Conservation (phyloP, 1,140 invertebrate genomes). For the Dendroctonus ponderosae region DNA sequence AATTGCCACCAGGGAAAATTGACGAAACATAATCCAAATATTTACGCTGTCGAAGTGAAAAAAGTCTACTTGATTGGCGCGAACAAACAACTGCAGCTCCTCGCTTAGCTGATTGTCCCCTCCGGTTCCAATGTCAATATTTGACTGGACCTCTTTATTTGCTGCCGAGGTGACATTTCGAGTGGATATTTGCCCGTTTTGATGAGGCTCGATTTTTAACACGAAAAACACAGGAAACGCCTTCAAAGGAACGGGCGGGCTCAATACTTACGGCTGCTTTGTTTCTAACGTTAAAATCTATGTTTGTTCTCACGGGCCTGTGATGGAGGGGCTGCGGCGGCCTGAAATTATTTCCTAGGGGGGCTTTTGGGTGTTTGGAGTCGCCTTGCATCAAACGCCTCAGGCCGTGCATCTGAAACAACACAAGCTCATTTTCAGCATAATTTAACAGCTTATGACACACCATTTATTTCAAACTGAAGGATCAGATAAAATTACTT, state of each 20-base stretch:
- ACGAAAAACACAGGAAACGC: background rate
- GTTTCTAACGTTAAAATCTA: slow-evolving; percentile 84
- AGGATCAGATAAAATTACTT: too few species aligned
- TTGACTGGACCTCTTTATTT: slow-evolving; percentile 8
- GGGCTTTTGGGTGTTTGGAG: slow-evolving; percentile 78
- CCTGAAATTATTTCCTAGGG: slow-evolving; percentile 90
- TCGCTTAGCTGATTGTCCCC: slow-evolving; percentile 8
- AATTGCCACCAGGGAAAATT: background rate
- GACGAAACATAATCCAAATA: slow-evolving; percentile 3
- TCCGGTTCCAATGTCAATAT: slow-evolving; percentile 7
- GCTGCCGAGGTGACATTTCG: slow-evolving; percentile 4
- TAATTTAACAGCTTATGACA: background rate
- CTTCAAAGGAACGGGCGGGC: too few species aligned
- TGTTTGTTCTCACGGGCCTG: slow-evolving; percentile 90
- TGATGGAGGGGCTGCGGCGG: slow-evolving; percentile 87
- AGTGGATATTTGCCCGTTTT: background rate
- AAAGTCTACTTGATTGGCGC: slow-evolving; percentile 10
- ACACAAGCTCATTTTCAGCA: too few species aligned
- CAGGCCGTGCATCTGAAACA: slow-evolving; percentile 72
- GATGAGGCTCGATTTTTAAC: background rate
- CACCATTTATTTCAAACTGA: background rate
- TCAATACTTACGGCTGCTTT: slow-evolving; percentile 56
- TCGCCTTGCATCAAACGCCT: slow-evolving; percentile 86
- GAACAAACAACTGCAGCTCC: slow-evolving; percentile 5
- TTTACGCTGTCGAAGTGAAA: slow-evolving; percentile 7